Conservation (phyloP, 2,797 vertebrate genomes). For the Sebastes diploproa region DNA sequence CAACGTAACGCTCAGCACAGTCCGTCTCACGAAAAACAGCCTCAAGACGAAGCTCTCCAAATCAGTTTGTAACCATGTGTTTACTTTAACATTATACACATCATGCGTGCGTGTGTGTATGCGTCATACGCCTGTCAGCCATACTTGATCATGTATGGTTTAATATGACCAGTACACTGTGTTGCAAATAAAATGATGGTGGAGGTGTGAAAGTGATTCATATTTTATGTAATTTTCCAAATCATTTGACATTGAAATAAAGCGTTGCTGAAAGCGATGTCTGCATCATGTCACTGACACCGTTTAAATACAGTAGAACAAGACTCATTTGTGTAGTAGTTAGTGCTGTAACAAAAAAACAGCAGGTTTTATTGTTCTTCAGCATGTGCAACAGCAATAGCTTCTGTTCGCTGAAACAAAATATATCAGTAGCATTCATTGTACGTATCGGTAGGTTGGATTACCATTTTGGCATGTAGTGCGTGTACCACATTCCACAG, state of each 20-base stretch:
- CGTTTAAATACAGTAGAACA: not conserved
- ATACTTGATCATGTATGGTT: conserved; percentile 54
- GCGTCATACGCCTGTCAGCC: conserved; percentile 41
- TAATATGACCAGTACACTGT: conserved; percentile 70
- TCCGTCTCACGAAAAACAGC: conserved; percentile 11
- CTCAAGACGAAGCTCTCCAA: not conserved
- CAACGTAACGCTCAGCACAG: not conserved
- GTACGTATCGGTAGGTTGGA: not conserved
- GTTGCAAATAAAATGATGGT: conserved; percentile 46
- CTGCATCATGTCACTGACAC: not conserved
- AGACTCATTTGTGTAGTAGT: not conserved
- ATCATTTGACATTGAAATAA: conserved; percentile 65
- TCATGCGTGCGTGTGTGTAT: not conserved
- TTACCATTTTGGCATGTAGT: conserved; percentile 1
- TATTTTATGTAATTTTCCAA: conserved; percentile 65
- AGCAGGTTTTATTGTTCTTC: conserved; percentile 61
- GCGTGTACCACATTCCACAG: conserved; percentile 5
- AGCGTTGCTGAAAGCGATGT: conserved; percentile 38
- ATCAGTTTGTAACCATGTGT: conserved; percentile 33
- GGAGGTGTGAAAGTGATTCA: conserved; percentile 47
- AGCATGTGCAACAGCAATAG: conserved; percentile 28
- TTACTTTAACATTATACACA: conserved; percentile 37
- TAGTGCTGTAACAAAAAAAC: conserved; percentile 51
- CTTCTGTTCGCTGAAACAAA: conserved; percentile 28
- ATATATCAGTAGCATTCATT: conserved; percentile 9